Evolutionary conservation across 30 jellyfish, hydroid and myxozoan species (phyloP), one percentile per base, ranked within the genome.

Genomic region (Aurelia coerulea): DNA sequence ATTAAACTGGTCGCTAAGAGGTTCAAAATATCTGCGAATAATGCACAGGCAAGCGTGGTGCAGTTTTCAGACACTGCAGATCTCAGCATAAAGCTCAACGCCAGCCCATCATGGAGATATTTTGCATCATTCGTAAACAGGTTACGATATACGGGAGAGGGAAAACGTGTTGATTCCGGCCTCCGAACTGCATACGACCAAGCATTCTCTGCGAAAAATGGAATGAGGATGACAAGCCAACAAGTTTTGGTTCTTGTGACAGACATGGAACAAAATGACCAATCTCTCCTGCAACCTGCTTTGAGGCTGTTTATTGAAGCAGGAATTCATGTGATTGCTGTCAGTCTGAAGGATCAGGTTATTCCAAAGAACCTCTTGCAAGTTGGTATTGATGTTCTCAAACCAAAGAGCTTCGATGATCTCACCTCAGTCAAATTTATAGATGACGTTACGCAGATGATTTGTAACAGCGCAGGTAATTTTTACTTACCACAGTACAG

Each of bases 1-100:
- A 46, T 91, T 72, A 92, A 87, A 64, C 62, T 29, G 63, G 54
- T 88, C 65, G 96, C 97, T 33, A 88, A 68, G 51, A 53, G 95
- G 67, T 82, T 92, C 79, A 88, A 78, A 39, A 75, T 92, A 13
- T 74, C 95, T 14, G 71, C 89, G 3, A 2, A 78, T 2, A 71
- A 78, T 10, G 49, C 92, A 2, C 88, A 78, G 65, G 91, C 81
- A 19, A 90, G 96, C 41, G 92, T 91, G 35, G 60, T 91, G 29
- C 81, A 80, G 86, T 91, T 91, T 89, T 68, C 88, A 16, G 59
- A 37, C 65, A 23, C 71, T 29, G 70, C 97, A 32, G 90, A 77
- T n/a, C 86, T 60, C 29, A 78, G 68, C 79, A 62, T 83, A 78
- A 91, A 91, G 69, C 95, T 91, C 62, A 14, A 51, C 37, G 86